These are phyloP conservation scores for Heptranchias perlo DNA, from an alignment of 2,113 vertebrate species.

Conservation along the genomic window DNA sequence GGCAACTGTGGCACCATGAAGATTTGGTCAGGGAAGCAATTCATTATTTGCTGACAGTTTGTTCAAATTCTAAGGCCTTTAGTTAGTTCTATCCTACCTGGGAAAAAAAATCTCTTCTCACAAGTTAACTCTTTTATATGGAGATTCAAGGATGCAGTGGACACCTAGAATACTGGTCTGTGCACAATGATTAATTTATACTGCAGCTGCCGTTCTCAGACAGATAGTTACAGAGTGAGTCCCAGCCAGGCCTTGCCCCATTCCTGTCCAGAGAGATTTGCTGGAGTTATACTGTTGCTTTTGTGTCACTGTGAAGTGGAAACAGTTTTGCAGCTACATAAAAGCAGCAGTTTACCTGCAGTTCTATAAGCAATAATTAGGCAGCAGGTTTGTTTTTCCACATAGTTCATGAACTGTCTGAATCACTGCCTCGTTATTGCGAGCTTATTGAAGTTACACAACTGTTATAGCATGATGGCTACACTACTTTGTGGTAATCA, in stretches of 20 bases:
- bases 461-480: neutral
- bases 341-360: neutral
- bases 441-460: neutral
- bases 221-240: neutral
- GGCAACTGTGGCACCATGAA: neutral
- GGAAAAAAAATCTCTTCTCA: neutral
- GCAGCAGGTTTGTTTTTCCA: neutral
- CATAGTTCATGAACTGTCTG: neutral
- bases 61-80: neutral
- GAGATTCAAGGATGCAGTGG: neutral
- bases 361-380: neutral
- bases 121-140: neutral
- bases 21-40: constrained; percentile 6
- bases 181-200: neutral
- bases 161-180: neutral
- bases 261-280: neutral
- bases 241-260: neutral
- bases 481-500: neutral
- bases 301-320: neutral
- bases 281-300: neutral
- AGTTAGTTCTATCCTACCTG: neutral
- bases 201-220: neutral
- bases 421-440: neutral
- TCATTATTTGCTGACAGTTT: constrained; percentile 1
- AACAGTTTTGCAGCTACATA: neutral